phyloP scores from a whole-genome alignment of 2,797 vertebrate genomes.

The Avahi laniger region DNA sequence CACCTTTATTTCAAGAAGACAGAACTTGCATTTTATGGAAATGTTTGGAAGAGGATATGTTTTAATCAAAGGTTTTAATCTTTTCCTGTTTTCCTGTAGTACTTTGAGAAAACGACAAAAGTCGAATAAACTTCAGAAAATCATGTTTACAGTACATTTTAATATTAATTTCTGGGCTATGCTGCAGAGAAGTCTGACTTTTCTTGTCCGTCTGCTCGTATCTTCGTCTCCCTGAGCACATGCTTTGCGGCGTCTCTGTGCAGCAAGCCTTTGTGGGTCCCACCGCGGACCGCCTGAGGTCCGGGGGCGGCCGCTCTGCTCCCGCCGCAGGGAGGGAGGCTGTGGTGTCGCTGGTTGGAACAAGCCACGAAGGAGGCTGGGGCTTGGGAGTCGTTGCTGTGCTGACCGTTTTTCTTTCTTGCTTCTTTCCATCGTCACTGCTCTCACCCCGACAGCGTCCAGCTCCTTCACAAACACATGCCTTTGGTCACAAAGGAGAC shows the following conservation, averaged over 20 bases:
- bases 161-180: fast-evolving
- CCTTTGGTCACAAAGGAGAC: background rate
- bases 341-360: background rate
- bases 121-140: background rate
- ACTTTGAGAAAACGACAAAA: background rate
- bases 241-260: background rate
- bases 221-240: background rate
- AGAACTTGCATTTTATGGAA: background rate
- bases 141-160: background rate
- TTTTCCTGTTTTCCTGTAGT: background rate
- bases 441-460: background rate
- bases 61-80: background rate
- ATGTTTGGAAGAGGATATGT: background rate
- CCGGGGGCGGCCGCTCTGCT: background rate
- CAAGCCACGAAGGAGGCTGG: fast-evolving
- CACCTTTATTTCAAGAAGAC: background rate
- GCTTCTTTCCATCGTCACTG: background rate
- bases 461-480: slow-evolving; percentile 17
- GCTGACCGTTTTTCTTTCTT: background rate
- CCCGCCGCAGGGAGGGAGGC: background rate
- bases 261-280: fast-evolving
- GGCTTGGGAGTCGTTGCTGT: background rate
- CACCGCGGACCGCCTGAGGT: background rate
- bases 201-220: fast-evolving
- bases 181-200: fast-evolving